Conservation (phyloP, 2,888 invertebrate genomes). For the Pammene aurita region DNA sequence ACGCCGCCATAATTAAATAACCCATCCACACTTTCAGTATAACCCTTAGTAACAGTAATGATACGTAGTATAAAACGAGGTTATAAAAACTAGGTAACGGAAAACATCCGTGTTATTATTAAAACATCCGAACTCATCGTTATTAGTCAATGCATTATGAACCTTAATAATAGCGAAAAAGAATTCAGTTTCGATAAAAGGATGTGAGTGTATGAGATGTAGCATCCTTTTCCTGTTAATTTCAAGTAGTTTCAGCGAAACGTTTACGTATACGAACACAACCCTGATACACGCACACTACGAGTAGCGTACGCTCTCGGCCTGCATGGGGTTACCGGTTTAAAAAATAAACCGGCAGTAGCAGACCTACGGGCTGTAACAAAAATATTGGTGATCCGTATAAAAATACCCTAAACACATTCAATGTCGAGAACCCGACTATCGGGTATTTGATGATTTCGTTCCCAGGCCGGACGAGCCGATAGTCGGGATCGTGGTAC, state of each 20-base stretch:
- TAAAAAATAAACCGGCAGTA: too few species aligned
- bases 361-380: too few species aligned
- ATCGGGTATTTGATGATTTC: too few species aligned
- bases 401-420: too few species aligned
- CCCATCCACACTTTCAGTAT: conserved; percentile 1
- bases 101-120: conserved; percentile 16
- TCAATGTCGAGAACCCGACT: too few species aligned
- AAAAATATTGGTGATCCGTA: too few species aligned
- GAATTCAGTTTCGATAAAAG: background rate
- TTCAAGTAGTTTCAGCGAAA: conserved; percentile 27
- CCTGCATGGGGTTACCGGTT: conserved; percentile 36
- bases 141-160: background rate
- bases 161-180: background rate
- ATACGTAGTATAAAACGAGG: conserved; percentile 10
- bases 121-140: background rate
- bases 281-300: conserved; percentile 26
- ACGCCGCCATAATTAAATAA: background rate
- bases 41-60: conserved; percentile 12
- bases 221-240: conserved; percentile 13
- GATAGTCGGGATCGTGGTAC: too few species aligned
- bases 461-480: too few species aligned
- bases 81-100: conserved; percentile 30
- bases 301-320: background rate
- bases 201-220: conserved; percentile 1
- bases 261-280: conserved; percentile 22